Evolutionary conservation across 2,888 invertebrate species (phyloP).

Genomic region (Andrena camellia): DNA sequence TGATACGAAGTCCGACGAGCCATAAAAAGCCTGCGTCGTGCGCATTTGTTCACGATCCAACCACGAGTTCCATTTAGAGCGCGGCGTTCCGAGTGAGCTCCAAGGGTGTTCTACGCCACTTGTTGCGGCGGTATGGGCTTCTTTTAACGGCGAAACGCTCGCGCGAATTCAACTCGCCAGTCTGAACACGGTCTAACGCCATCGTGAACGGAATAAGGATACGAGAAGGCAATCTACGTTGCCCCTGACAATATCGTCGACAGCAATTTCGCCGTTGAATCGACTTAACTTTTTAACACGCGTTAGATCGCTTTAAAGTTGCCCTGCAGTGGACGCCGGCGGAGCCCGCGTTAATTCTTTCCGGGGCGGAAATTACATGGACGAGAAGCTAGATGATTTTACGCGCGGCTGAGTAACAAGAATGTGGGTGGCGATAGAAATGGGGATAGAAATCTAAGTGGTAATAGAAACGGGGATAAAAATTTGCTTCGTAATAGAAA

Average conservation of each 20-base stretch:
- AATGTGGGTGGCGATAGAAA: not conserved
- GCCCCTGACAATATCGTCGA: constrained; percentile 18
- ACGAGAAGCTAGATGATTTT: constrained; percentile 3
- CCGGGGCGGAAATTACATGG: not conserved
- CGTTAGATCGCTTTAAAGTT: constrained; percentile 21
- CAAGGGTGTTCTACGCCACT: constrained; percentile 2
- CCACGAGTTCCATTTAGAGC: constrained; percentile 1
- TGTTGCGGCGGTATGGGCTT: not conserved
- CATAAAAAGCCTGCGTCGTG: not conserved
- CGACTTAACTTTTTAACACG: constrained; percentile 35
- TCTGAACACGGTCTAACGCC: constrained; percentile 1
- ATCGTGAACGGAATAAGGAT: constrained; percentile 18
- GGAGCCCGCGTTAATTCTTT: not conserved
- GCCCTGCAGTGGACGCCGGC: not conserved
- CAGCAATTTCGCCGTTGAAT: constrained; percentile 24
- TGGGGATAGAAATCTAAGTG: too few species aligned
- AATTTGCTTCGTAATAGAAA: too few species aligned
- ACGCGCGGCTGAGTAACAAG: not conserved
- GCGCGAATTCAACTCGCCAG: not conserved
- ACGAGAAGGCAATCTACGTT: constrained; percentile 24
- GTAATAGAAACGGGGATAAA: too few species aligned
- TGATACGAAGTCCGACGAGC: not conserved
- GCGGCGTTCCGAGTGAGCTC: not conserved
- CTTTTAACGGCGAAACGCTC: constrained; percentile 9
- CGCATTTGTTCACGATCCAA: constrained; percentile 3